Base-by-base conservation (phyloP, 2,797 vertebrate species). In the Hippocampus kuda region DNA sequence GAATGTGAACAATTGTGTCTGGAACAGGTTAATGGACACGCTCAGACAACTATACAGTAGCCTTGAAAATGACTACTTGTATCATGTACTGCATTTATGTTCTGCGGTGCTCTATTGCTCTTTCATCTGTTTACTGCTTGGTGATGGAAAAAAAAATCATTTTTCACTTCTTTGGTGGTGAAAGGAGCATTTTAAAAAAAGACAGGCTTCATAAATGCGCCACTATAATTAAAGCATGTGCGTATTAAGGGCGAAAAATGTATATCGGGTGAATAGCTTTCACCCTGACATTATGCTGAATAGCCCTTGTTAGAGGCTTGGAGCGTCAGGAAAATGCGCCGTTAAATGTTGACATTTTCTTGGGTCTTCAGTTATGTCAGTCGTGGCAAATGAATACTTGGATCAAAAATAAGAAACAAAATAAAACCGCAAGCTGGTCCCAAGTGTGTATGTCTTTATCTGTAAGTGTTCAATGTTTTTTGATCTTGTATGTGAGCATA, bases 1-100 rank as follows among this genome's bases (percentile, higher is more conserved):
- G 77, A 71, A 76, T 82, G 79, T 63, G 75, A 75, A 68, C 73
- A 69, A 77, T 69, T 71, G 69, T 69, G 73, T 18, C 63, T 48
- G 63, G 80, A 78, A 80, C 74, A 65, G 22, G 54, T 54, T 68
- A 62, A 48, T 68, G 69, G 70, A 73, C 65, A 57, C 64, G 48
- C 66, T 42, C 51, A 62, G 38, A 8, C 46, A 73, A 69, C 63
- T 72, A 75, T 41, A 76, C 59, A 38, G 26, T 74, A 68, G 22
- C 54, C 10, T 60, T 51, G 53, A 42, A 57, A 78, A 22, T 65
- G 42, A 48, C 24, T 16, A 27, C 63, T 46, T 46, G 7, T 49
- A n/a, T 60, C 57, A 46, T 65, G 51, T 68, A 24, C 12, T 9
- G 6, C 30, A 41, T 51, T 16, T 66, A 62, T 72, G 26, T 48